Evolutionary conservation across 30 jellyfish, hydroid and myxozoan genomes (phyloP), one percentile per base, ranked within the genome.

Genomic region (Chironex yamaguchii): DNA sequence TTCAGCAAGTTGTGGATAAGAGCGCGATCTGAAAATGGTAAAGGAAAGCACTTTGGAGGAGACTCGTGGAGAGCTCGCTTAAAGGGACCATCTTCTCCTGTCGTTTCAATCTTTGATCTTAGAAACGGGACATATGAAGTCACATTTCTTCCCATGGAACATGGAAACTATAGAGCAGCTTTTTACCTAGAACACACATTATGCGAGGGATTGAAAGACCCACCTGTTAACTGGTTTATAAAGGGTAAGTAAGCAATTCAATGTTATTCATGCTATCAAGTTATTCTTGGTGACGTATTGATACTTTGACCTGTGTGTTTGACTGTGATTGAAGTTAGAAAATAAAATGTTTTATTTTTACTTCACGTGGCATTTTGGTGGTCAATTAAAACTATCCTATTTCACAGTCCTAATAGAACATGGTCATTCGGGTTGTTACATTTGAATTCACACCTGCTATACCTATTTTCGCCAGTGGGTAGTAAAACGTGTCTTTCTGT

Each of bases 61-160:
- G 97, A 89, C 52, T 89, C 97, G 4, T 89, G 97, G 97, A 58
- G 97, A 34, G 84, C 73, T 23, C 92, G 72, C 29, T 25, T 89
- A 42, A 82, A 76, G 3, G 97, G 97, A 0, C 97, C 93, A 9
- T 27, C 93, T 0, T 58, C 88, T 6, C 97, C 97, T 1, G 48
- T 71, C 17, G 76, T 89, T 28, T 49, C 93, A 0, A 81, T 89
- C 12, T 33, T 62, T 36, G 97, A 89, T 66, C 88, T 20, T 20
- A 80, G 49, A 24, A 72, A 89, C 42, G 97, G 97, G 3, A 79
- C 90, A 0, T 89, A 89, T 29, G 93, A 89, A 28, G 93, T 52
- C 0, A 71, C 62, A 11, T 89, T 89, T 65, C 82, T 89, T 0
- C 62, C 75, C 2, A 79, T 71, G 14, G 91, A 79, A 69, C 93